Evolutionary conservation across 2,113 vertebrate species (phyloP).

Genomic region (Sclerurus mexicanus): DNA sequence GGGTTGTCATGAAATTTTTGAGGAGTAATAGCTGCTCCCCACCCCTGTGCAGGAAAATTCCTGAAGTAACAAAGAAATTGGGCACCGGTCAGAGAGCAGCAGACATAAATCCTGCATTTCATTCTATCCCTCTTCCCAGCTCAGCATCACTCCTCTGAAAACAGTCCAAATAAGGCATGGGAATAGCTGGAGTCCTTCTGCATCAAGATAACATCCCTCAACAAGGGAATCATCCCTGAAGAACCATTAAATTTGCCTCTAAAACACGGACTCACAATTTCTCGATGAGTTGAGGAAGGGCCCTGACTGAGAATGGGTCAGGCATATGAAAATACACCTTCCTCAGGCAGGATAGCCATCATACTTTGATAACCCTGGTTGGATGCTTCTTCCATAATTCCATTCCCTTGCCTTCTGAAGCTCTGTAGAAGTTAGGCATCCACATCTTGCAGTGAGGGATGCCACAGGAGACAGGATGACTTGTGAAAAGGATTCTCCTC

Average conservation of each 20-base stretch:
- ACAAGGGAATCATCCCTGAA: not conserved
- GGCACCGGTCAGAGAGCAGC: not conserved
- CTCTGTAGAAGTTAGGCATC: fast-evolving
- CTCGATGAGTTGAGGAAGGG: not conserved
- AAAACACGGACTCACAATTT: not conserved
- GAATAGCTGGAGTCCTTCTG: not conserved
- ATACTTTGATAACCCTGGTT: not conserved
- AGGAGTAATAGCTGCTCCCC: not conserved
- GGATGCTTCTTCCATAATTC: not conserved
- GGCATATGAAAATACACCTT: not conserved
- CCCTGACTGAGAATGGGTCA: not conserved
- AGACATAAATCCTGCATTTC: not conserved
- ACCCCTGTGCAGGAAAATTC: not conserved
- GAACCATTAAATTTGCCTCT: not conserved
- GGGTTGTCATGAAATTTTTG: not conserved
- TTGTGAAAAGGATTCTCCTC: not conserved
- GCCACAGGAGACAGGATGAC: not conserved
- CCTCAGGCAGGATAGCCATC: not conserved
- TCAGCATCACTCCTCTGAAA: not conserved
- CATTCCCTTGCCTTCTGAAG: not conserved
- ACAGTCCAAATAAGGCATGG: not conserved
- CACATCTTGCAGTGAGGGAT: not conserved
- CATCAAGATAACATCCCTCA: not conserved
- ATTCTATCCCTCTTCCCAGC: not conserved
- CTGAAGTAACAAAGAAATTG: not conserved